Evolutionary conservation across 2,888 invertebrate species (phyloP).

Genomic region (Gymnocheta viridis): DNA sequence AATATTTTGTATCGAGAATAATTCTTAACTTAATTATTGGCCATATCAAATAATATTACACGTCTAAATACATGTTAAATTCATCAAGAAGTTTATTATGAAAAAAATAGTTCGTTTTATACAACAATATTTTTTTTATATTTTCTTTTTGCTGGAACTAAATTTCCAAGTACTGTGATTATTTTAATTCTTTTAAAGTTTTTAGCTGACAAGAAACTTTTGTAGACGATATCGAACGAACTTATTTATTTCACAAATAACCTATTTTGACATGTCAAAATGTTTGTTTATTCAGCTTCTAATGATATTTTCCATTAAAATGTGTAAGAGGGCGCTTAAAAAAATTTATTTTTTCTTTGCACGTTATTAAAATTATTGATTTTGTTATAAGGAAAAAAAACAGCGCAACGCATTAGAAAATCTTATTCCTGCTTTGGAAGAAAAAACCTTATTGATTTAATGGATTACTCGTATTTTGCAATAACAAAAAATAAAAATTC

Average conservation of each 20-base stretch:
- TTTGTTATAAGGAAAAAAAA: slow-evolving; percentile 9
- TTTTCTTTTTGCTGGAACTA: neutral
- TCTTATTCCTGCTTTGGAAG: neutral
- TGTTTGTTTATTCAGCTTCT: slow-evolving; percentile 19
- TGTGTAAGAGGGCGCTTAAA: neutral
- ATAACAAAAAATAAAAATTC: neutral
- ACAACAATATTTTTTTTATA: neutral
- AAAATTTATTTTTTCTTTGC: neutral
- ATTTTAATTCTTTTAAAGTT: neutral
- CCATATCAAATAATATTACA: no score
- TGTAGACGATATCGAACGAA: neutral
- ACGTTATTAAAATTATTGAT: slow-evolving; percentile 45
- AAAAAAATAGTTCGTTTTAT: neutral
- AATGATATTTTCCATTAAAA: slow-evolving; percentile 22
- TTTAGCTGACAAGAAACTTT: neutral
- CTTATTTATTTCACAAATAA: neutral
- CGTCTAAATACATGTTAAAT: no score
- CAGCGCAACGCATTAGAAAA: slow-evolving; percentile 38
- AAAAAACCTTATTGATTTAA: slow-evolving; percentile 48
- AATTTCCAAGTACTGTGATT: neutral
- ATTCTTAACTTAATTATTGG: no score
- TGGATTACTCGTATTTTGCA: slow-evolving; percentile 35
- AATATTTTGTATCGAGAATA: no score
- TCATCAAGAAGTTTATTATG: no score
- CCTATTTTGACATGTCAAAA: neutral